Evolutionary conservation across 2,113 vertebrate species (phyloP).

Genomic region (Martes martes): DNA sequence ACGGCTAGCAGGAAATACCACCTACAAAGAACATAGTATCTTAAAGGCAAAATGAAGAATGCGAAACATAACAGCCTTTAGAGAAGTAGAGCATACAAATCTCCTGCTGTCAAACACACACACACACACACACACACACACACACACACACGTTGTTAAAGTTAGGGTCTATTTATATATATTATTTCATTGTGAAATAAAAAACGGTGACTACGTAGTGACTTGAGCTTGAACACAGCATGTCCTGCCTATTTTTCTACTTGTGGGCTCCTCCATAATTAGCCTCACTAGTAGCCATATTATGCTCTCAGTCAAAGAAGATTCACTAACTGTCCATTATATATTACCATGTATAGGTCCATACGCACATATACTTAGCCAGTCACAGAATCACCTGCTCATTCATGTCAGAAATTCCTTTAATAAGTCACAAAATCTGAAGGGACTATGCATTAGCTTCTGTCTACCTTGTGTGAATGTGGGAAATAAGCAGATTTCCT

Average conservation of each 20-base stretch:
- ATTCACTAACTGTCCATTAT: background rate
- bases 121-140: background rate
- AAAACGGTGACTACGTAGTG: background rate
- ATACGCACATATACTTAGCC: background rate
- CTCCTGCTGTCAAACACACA: background rate
- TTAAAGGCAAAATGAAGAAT: background rate
- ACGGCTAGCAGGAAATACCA: background rate
- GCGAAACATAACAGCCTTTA: background rate
- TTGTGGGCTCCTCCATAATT: background rate
- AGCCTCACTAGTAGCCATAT: background rate
- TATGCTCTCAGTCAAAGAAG: background rate
- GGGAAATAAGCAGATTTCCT: background rate
- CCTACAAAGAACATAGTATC: background rate
- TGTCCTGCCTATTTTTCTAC: background rate
- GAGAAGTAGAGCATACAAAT: background rate
- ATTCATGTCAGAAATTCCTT: constrained; percentile 2
- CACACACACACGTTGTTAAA: background rate
- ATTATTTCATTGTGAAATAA: background rate
- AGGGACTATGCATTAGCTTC: background rate
- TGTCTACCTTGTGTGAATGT: background rate
- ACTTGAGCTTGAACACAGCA: background rate
- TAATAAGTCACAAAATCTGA: background rate
- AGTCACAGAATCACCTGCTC: background rate
- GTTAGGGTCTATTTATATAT: background rate
- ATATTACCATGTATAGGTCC: background rate